Conservation (phyloP, 2,888 invertebrate species). For the Eupithecia insigniata region DNA sequence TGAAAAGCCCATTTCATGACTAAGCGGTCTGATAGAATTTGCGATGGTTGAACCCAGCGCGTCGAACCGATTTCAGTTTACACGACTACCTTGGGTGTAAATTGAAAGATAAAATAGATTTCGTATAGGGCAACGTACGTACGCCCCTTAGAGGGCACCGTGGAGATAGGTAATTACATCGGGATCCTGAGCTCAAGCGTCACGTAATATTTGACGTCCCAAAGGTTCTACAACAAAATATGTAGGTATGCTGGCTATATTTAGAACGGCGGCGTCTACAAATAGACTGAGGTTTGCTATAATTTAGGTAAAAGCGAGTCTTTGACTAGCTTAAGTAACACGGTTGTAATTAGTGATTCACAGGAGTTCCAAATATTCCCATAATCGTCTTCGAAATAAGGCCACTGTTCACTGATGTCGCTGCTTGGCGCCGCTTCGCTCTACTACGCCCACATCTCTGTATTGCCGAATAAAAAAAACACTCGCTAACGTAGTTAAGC, state of each 20-base stretch:
- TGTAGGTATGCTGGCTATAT: neutral
- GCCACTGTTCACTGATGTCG: slow-evolving; percentile 36
- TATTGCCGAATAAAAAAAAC: slow-evolving; percentile 36
- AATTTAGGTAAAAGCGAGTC: slow-evolving; percentile 12
- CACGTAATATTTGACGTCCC: slow-evolving; percentile 20
- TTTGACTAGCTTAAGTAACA: slow-evolving; percentile 22
- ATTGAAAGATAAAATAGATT: slow-evolving; percentile 40
- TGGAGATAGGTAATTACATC: slow-evolving; percentile 34
- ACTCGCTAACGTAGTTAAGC: neutral
- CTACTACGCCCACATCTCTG: slow-evolving; percentile 63
- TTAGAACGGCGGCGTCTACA: neutral
- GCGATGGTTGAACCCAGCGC: slow-evolving; percentile 23
- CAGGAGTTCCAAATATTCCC: slow-evolving; percentile 30
- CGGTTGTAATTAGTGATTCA: slow-evolving; percentile 37
- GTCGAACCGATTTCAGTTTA: slow-evolving; percentile 12
- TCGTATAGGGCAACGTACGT: slow-evolving; percentile 41
- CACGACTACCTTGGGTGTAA: slow-evolving; percentile 16
- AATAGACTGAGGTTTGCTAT: neutral
- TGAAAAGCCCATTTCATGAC: neutral
- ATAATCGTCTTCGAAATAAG: slow-evolving; percentile 36
- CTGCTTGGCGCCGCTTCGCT: slow-evolving; percentile 44
- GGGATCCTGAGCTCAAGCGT: slow-evolving; percentile 20
- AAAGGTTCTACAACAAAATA: slow-evolving; percentile 12
- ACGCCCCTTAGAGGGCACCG: slow-evolving; percentile 35
- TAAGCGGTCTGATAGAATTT: slow-evolving; percentile 12